A percentile compares a stretch with the other conserved stretches of the same genome.
These are phyloP conservation scores for Stegodyphus dumicola DNA, from an alignment of 1,140 invertebrate genomes.

Conservation along the genomic window DNA sequence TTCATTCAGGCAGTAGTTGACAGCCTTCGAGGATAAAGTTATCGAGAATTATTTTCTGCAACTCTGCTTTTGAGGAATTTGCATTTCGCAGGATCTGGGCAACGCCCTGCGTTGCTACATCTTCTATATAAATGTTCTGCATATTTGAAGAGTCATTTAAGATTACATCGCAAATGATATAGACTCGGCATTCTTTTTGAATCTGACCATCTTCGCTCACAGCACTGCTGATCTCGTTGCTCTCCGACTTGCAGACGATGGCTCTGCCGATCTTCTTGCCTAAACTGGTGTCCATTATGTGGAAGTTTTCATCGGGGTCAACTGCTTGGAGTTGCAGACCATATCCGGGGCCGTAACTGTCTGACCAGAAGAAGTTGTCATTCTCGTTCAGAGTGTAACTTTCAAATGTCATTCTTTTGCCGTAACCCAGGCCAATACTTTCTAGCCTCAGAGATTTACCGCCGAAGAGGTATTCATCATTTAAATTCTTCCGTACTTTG, in stretches of 20 bases:
- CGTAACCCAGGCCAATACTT: conserved; percentile 81
- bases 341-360: conserved; percentile 78
- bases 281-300: conserved; percentile 66
- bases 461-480: conserved; percentile 75
- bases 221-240: not conserved
- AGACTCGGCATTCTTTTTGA: not conserved
- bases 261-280: not conserved
- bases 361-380: conserved; percentile 80
- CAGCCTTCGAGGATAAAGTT: conserved; percentile 18
- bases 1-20: conserved; percentile 3
- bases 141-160: not conserved
- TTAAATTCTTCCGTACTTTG: conserved; percentile 75
- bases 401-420: conserved; percentile 80
- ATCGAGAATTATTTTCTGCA: conserved; percentile 12
- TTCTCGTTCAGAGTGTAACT: conserved; percentile 75
- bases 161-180: conserved; percentile 26
- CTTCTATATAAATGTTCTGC: conserved; percentile 18
- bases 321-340: conserved; percentile 78
- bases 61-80: not conserved
- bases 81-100: not conserved
- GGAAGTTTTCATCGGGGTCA: conserved; percentile 75
- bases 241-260: not conserved
- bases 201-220: conserved; percentile 1
- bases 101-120: conserved; percentile 7
- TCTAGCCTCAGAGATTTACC: conserved; percentile 75